These are phyloP conservation scores for Xanthorhoe designata DNA, from an alignment of 2,888 invertebrate species.

Conservation along the genomic window DNA sequence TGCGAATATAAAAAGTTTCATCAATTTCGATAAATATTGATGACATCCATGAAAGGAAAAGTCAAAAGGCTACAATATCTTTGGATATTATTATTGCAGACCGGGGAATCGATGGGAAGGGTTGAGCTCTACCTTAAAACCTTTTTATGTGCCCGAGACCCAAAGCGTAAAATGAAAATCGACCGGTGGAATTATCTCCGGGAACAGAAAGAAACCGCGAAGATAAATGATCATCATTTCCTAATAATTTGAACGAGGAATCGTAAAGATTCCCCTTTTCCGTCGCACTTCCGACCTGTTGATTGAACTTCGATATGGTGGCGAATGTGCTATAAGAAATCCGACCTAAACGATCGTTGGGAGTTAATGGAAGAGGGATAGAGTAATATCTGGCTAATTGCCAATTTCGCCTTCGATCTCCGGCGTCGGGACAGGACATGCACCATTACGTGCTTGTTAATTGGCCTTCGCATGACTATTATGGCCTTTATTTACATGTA, in stretches of 20 bases:
- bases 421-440: constrained; percentile 62
- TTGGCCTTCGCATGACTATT: constrained; percentile 55
- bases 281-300: constrained; percentile 50
- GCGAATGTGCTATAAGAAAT: constrained; percentile 47
- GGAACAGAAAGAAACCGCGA: constrained; percentile 24
- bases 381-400: constrained; percentile 74
- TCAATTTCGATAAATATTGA: background rate
- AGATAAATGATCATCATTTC: constrained; percentile 35
- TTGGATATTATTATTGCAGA: background rate
- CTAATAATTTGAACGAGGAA: constrained; percentile 37
- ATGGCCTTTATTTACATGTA: constrained; percentile 45
- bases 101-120: constrained; percentile 1
- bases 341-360: constrained; percentile 37
- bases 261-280: constrained; percentile 40
- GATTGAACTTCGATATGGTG: constrained; percentile 46
- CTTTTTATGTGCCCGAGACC: constrained; percentile 10
- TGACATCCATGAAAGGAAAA: background rate
- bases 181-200: constrained; percentile 20
- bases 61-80: background rate
- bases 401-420: constrained; percentile 79
- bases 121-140: constrained; percentile 6
- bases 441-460: constrained; percentile 60
- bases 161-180: constrained; percentile 27
- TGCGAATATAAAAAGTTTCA: constrained; percentile 5
- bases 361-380: constrained; percentile 51